These are phyloP conservation scores for Drosophila nigritarsus DNA, from an alignment of 2,888 invertebrate species.

Conservation along the genomic window DNA sequence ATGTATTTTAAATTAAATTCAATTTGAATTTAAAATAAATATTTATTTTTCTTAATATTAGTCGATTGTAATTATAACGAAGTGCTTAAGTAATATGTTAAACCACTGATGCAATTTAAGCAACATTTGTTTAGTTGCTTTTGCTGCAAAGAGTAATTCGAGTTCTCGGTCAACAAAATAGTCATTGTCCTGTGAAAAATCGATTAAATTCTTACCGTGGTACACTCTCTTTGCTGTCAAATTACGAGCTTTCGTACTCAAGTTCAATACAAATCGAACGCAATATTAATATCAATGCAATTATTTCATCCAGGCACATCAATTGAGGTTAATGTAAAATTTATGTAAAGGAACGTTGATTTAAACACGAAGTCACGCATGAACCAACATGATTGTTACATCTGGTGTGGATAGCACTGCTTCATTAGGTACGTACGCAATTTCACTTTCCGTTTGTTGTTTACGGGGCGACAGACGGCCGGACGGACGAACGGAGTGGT, in stretches of 20 bases:
- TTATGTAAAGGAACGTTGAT: constrained; percentile 24
- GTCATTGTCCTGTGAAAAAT: constrained; percentile 74
- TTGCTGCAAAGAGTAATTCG: background rate
- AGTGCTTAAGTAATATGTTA: background rate
- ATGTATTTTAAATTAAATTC: background rate
- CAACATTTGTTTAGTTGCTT: background rate
- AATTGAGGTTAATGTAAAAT: constrained; percentile 19
- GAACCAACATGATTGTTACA: constrained; percentile 84
- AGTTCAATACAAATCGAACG: constrained; percentile 42
- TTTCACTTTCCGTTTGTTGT: constrained; percentile 32
- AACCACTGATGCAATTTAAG: background rate
- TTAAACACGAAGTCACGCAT: constrained; percentile 52
- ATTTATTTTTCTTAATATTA: background rate
- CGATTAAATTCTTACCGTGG: constrained; percentile 65
- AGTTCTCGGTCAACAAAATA: constrained; percentile 52
- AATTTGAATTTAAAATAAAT: background rate
- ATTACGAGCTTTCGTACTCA: constrained; percentile 56
- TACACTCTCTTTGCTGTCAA: constrained; percentile 45
- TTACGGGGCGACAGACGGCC: constrained; percentile 3
- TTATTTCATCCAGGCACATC: constrained; percentile 3
- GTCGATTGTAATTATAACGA: background rate
- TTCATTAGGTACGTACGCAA: constrained; percentile 83
- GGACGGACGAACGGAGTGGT: background rate
- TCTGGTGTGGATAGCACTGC: constrained; percentile 85
- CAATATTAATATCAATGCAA: constrained; percentile 16